phyloP scores from a whole-genome alignment of 2,113 vertebrate genomes.

The Calypte anna region DNA sequence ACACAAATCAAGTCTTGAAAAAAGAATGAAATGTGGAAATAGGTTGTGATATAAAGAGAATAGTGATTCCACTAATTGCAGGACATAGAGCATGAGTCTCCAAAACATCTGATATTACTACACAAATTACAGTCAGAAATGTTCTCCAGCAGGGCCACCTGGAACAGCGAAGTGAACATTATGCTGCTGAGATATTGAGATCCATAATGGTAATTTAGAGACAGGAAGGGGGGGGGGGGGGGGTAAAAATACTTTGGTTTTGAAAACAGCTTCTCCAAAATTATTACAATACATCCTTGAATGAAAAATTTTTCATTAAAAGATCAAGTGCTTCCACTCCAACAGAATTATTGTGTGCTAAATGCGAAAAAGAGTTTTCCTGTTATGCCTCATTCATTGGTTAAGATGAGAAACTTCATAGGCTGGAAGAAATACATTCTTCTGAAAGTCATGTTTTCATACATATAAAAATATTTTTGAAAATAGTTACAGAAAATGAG shows the following conservation, averaged over 20 bases:
- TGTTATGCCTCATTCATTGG: background rate
- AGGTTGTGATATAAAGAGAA: background rate
- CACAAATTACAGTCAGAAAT: background rate
- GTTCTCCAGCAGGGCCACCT: background rate
- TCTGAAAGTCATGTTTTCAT: background rate
- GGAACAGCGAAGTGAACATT: background rate
- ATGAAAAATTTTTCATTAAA: background rate
- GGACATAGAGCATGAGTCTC: fast-evolving
- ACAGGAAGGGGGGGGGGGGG: too few species aligned
- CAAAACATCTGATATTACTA: background rate
- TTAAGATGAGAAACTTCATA: background rate
- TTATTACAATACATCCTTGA: background rate
- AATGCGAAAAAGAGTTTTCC: background rate
- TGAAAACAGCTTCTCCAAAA: background rate
- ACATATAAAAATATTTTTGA: background rate
- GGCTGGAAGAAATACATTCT: background rate
- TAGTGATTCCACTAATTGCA: fast-evolving
- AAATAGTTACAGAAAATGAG: background rate
- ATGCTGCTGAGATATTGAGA: background rate
- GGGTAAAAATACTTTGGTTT: background rate
- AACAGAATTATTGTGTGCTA: background rate
- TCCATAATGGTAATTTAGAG: background rate
- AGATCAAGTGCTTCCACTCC: background rate
- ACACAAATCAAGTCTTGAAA: background rate
- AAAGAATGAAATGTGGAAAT: background rate